Percentiles rank a stretch among this genome's conserved stretches.
Evolutionary conservation across 2,113 vertebrate species (phyloP).

Genomic region (Hoplias malabaricus): DNA sequence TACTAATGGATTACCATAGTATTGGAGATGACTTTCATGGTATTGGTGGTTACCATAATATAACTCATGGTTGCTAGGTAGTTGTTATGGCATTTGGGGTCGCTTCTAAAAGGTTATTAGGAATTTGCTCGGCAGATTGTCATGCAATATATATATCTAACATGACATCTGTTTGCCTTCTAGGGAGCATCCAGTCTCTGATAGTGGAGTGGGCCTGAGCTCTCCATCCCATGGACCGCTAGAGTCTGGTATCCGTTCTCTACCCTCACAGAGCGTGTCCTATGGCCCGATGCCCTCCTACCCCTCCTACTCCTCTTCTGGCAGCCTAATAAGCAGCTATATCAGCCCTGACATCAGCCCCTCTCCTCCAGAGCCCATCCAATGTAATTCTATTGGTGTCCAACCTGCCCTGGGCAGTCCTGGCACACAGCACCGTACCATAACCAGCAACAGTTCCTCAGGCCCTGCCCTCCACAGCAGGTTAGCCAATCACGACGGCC

Average conservation of each 20-base stretch:
- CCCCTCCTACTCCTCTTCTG: conserved; percentile 62
- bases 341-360: conserved; percentile 59
- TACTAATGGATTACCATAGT: no score
- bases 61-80: no score
- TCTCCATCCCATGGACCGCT: conserved; percentile 73
- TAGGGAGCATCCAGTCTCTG: conserved; percentile 72
- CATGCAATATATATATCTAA: no score
- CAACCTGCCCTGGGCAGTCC: conserved; percentile 75
- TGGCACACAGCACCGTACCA: conserved; percentile 75
- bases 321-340: conserved; percentile 54
- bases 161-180: conserved; percentile 15
- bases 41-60: no score
- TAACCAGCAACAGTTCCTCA: conserved; percentile 74
- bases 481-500: conserved; percentile 60
- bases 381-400: conserved; percentile 53
- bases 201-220: conserved; percentile 74
- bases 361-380: conserved; percentile 63
- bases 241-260: conserved; percentile 79
- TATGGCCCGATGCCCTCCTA: conserved; percentile 68
- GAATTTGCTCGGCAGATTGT: no score
- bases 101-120: no score
- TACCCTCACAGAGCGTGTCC: conserved; percentile 68
- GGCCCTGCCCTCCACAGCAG: conserved; percentile 75
- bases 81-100: no score
- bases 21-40: no score